Evolutionary conservation across 2,113 vertebrate species (phyloP), one percentile per base, ranked within the genome.

Genomic region (Lasiurus cinereus): DNA sequence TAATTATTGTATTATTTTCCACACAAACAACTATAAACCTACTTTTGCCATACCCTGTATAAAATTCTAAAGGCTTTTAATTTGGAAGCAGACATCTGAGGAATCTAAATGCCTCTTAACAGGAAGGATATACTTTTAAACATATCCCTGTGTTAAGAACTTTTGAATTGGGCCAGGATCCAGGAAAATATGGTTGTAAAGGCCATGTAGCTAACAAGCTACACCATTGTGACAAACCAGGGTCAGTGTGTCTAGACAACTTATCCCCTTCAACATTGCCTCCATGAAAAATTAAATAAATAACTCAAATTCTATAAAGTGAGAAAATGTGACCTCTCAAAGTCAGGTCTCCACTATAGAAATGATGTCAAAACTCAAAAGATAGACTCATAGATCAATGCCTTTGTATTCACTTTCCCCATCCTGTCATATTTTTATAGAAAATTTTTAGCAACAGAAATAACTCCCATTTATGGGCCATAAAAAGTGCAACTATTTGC

Each of bases 391-490:
- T 8, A 50, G n/a, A 6, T 87, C 72, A 19, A 31, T 33, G 39
- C 6, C 15, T 90, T 52, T 50, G 2, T 43, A 8, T 78, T 62
- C 67, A 43, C 24, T n/a, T 76, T 66, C 52, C 73, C 52, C 2
- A 46, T 43, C 14, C 24, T 67, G 9, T 39, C 50, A 46, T 50
- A 73, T 36, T 64, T 29, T 52, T 69, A 9, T 0, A 88, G 73
- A 82, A 73, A 76, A 73, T 6, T 84, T 83, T 93, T n/a, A 93
- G 90, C 84, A 76, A 29, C 43, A 90, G 43, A 79, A 77, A 18
- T 33, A 24, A 22, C 29, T 74, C 64, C 62, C 39, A 27, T 11
- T 39, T 48, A 59, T 96, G 14, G 39, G 4, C 13, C 48, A 48
- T 33, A 77, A 88, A 88, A 48, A 74, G 31, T 36, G 69, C 91